phyloP scores from a whole-genome alignment of 2,113 vertebrate genomes.

The Rhea pennata region DNA sequence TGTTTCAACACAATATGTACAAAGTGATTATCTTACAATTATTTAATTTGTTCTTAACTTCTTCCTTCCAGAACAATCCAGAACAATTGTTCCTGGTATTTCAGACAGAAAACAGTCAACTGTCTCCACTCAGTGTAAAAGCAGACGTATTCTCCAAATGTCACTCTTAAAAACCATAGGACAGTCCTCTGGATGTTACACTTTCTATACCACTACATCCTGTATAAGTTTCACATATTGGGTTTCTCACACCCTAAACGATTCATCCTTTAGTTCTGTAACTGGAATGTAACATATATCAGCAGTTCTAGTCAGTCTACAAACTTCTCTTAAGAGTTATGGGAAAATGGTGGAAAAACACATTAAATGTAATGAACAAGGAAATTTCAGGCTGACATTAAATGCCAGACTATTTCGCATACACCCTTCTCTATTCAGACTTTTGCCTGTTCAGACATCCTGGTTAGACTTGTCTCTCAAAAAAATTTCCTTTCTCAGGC shows the following conservation, averaged over 20 bases:
- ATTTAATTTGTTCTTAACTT: background rate
- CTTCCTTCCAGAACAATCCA: background rate
- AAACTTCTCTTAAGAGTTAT: background rate
- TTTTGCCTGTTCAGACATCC: background rate
- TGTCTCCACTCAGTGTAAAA: background rate
- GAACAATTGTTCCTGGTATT: background rate
- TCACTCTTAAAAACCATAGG: background rate
- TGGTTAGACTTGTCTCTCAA: background rate
- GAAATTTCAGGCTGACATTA: background rate
- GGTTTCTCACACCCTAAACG: background rate
- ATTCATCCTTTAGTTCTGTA: background rate
- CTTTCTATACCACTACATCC: background rate
- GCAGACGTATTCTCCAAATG: conserved; percentile 3
- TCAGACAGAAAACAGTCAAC: background rate
- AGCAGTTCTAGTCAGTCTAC: background rate
- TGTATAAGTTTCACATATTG: background rate
- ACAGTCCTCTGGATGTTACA: background rate
- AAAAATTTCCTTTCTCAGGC: background rate
- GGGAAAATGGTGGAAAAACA: background rate
- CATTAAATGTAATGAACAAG: background rate
- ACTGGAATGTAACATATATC: background rate
- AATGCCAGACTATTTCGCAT: background rate
- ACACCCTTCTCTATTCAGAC: background rate
- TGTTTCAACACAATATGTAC: background rate
- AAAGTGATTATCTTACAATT: background rate